A percentile compares a stretch with the other conserved stretches of the same genome.
Evolutionary conservation across 2,888 invertebrate species (phyloP).

Genomic region (Cheilosia impressa): DNA sequence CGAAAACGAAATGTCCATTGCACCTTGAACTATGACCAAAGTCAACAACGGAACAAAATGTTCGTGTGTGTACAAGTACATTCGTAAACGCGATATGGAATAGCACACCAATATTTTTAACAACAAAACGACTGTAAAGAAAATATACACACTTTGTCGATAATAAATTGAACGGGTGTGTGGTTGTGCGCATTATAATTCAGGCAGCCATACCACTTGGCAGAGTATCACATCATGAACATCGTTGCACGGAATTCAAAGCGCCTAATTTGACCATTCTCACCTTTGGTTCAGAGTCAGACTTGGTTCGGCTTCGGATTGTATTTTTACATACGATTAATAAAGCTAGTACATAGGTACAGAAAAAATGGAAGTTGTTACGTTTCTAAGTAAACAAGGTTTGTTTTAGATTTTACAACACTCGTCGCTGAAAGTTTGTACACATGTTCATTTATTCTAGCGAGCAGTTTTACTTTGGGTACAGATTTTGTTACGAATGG

Average conservation of each 20-base stretch:
- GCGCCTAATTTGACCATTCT: constrained; percentile 58
- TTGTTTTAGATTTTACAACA: too few species aligned
- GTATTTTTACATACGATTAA: constrained; percentile 5
- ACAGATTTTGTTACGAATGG: too few species aligned
- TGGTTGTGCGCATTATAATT: constrained; percentile 25
- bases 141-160: not conserved
- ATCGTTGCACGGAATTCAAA: constrained; percentile 39
- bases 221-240: not conserved
- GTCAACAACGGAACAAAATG: constrained; percentile 26
- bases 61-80: not conserved
- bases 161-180: constrained; percentile 5
- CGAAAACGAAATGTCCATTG: constrained; percentile 33
- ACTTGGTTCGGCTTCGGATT: not conserved
- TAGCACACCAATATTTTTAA: not conserved
- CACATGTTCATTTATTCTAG: too few species aligned
- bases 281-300: constrained; percentile 31
- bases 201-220: constrained; percentile 37
- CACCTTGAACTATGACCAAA: constrained; percentile 66
- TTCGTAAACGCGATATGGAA: not conserved
- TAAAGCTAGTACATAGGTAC: not conserved
- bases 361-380: not conserved
- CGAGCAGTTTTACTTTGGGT: too few species aligned
- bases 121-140: constrained; percentile 4
- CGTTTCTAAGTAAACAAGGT: too few species aligned
- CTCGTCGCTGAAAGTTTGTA: not conserved